phyloP scores from a whole-genome alignment of 1,140 invertebrate species.

The Latrodectus geometricus region DNA sequence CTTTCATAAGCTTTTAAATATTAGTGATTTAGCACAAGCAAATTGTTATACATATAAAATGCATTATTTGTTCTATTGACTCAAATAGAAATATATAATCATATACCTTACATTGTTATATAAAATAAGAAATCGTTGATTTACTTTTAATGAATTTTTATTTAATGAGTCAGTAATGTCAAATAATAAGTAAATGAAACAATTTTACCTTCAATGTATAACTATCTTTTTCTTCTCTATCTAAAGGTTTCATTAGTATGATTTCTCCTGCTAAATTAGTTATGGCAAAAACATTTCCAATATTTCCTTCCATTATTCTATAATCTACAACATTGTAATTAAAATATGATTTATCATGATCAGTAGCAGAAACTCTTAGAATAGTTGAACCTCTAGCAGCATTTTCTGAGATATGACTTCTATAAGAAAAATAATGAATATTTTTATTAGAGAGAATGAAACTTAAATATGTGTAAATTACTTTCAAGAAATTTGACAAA shows the following conservation, averaged over 20 bases:
- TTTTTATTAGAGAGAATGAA: slow-evolving; percentile 53
- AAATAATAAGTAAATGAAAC: too few species aligned
- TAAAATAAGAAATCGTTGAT: too few species aligned
- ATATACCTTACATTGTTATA: too few species aligned
- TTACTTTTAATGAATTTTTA: too few species aligned
- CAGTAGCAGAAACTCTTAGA: slow-evolving; percentile 92
- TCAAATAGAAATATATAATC: too few species aligned
- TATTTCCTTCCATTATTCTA: slow-evolving; percentile 91
- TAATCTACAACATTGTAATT: slow-evolving; percentile 75
- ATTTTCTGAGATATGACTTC: slow-evolving; percentile 83
- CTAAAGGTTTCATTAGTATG: slow-evolving; percentile 80
- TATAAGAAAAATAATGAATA: slow-evolving; percentile 67
- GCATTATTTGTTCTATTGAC: too few species aligned
- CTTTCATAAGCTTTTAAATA: too few species aligned
- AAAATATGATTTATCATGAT: slow-evolving; percentile 81
- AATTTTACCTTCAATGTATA: slow-evolving; percentile 76
- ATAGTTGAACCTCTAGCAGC: slow-evolving; percentile 88
- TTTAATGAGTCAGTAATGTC: too few species aligned
- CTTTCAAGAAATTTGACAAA: too few species aligned
- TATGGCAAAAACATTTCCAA: slow-evolving; percentile 85
- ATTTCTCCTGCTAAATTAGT: slow-evolving; percentile 83
- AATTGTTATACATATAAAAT: too few species aligned
- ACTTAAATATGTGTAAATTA: too few species aligned
- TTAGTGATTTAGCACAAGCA: too few species aligned
- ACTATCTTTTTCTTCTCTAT: slow-evolving; percentile 84